These are phyloP conservation scores for Bubo bubo DNA, from an alignment of 2,113 vertebrate species.

Conservation along the genomic window DNA sequence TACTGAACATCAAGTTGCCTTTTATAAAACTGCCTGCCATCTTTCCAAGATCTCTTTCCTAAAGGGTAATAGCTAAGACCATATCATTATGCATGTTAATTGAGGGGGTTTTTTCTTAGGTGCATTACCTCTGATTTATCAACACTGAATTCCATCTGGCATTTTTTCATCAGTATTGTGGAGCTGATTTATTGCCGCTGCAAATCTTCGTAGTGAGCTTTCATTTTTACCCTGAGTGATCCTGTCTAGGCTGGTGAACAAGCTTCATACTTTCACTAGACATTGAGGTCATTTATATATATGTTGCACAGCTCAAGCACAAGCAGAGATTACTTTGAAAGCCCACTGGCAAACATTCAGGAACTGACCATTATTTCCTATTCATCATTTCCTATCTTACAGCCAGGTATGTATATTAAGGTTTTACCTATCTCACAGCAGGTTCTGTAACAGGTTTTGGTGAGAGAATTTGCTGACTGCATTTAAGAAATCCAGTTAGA, in stretches of 20 bases:
- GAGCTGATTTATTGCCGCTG: conserved; percentile 14
- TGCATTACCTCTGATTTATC: conserved; percentile 1
- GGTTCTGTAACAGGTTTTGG: neutral
- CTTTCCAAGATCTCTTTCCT: neutral
- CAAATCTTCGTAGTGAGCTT: neutral
- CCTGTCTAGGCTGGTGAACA: neutral
- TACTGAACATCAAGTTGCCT: neutral
- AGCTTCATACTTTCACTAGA: neutral
- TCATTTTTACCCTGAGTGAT: neutral
- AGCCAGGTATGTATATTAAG: neutral
- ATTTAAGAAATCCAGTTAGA: neutral
- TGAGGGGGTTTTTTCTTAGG: neutral
- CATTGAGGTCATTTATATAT: neutral
- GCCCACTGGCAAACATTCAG: neutral
- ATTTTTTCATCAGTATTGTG: neutral
- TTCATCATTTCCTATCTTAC: neutral
- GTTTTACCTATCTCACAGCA: neutral
- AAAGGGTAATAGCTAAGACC: neutral
- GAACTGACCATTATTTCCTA: neutral
- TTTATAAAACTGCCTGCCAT: neutral
- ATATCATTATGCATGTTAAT: neutral
- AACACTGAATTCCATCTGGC: neutral
- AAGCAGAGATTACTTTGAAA: neutral
- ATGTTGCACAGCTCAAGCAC: neutral
- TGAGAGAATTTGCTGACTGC: neutral